Conservation (phyloP, 2,888 invertebrate species). For the Conistra vaccinii region DNA sequence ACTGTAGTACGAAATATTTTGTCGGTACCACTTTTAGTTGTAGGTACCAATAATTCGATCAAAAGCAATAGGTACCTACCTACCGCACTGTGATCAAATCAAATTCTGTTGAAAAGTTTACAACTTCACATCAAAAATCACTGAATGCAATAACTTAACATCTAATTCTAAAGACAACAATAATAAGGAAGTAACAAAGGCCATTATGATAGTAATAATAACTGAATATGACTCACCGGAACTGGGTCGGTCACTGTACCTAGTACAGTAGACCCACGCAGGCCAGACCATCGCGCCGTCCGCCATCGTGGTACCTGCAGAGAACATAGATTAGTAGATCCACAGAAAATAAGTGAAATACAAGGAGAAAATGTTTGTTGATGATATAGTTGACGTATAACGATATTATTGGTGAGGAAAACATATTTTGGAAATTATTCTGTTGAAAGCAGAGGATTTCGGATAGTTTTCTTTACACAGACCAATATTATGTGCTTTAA, state of each 20-base stretch:
- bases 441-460: no score
- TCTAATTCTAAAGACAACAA: not conserved
- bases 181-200: no score
- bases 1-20: no score
- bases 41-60: not conserved
- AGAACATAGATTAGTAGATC: not conserved
- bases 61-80: no score
- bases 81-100: no score
- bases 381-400: not conserved
- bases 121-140: not conserved
- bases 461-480: no score
- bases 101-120: no score
- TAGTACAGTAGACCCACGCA: constrained; percentile 99
- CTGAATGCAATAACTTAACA: not conserved
- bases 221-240: constrained; percentile 92
- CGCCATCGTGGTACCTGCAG: constrained; percentile 78
- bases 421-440: not conserved
- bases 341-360: not conserved
- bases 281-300: constrained; percentile 94
- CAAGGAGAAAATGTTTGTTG: not conserved
- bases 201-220: not conserved
- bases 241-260: constrained; percentile 97
- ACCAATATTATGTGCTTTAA: no score
- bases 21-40: no score
- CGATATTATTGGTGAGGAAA: no score